Conservation (phyloP, 2,888 invertebrate genomes). For the Argyresthia albistria region DNA sequence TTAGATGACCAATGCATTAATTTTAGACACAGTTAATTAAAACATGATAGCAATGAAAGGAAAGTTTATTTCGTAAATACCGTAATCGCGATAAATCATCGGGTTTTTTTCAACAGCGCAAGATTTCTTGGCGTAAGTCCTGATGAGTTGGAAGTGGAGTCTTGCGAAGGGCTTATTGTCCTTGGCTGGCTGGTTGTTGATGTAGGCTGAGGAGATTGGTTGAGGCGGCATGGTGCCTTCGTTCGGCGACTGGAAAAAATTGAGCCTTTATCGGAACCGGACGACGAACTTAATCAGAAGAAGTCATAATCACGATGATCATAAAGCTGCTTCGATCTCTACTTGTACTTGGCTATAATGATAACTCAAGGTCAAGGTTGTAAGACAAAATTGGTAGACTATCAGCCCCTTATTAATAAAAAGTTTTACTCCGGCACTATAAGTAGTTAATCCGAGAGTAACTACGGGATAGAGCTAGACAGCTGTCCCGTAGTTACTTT, state of each 20-base stretch:
- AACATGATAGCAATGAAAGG: not conserved
- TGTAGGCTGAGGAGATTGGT: conserved; percentile 33
- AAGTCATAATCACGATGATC: not conserved
- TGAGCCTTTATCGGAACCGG: not conserved
- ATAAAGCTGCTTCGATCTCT: not conserved
- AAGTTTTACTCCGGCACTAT: too few relatives aligned
- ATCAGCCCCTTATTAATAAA: too few relatives aligned
- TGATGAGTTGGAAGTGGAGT: conserved; percentile 35
- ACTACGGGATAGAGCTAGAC: too few relatives aligned
- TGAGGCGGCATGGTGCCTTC: conserved; percentile 54
- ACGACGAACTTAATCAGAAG: not conserved
- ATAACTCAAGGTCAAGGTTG: too few relatives aligned
- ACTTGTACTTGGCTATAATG: too few relatives aligned
- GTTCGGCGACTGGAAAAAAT: conserved; percentile 33
- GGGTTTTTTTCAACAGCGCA: not conserved
- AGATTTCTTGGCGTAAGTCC: conserved; percentile 37
- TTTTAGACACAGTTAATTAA: not conserved
- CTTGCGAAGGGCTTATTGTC: conserved; percentile 44
- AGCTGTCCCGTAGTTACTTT: too few relatives aligned
- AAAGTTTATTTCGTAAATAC: not conserved
- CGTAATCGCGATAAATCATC: not conserved
- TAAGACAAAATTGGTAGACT: too few relatives aligned
- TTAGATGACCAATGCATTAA: not conserved
- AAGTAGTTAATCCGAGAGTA: too few relatives aligned
- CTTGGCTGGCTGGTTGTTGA: conserved; percentile 24